Conservation (phyloP, 2,797 vertebrate genomes). For the Rousettus madagascariensis region DNA sequence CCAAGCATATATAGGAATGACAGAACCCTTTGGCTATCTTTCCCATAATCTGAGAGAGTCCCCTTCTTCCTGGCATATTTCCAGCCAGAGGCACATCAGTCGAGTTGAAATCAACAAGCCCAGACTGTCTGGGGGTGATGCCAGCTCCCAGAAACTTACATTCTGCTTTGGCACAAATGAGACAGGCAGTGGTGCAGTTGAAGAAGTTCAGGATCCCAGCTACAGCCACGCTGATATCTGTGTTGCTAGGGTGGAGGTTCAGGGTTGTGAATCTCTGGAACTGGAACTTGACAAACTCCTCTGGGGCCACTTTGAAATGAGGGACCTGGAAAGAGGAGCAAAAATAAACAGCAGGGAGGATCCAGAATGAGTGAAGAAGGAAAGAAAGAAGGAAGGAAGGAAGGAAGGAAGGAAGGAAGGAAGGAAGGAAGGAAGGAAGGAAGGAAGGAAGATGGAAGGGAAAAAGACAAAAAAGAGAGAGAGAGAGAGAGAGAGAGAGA, state of each 20-base stretch:
- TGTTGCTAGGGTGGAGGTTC: conserved; percentile 98
- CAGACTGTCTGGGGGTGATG: fast-evolving
- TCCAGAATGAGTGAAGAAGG: neutral
- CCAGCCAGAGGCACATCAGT: neutral
- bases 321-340: conserved; percentile 89
- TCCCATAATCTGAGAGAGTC: neutral
- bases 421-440: neutral
- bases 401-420: neutral
- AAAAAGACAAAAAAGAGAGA: neutral
- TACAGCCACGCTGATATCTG: conserved; percentile 96
- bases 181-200: conserved; percentile 96
- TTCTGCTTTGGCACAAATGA: conserved; percentile 98
- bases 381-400: neutral
- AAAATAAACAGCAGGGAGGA: neutral
- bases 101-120: neutral
- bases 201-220: conserved; percentile 97
- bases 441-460: fast-evolving
- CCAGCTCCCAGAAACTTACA: conserved; percentile 88
- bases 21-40: neutral
- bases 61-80: neutral
- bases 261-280: conserved; percentile 98
- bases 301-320: conserved; percentile 97
- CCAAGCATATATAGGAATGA: neutral
- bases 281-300: conserved; percentile 97
- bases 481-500: fast-evolving